phyloP scores from a whole-genome alignment of 2,888 invertebrate species.

The Rhagium mordax region DNA sequence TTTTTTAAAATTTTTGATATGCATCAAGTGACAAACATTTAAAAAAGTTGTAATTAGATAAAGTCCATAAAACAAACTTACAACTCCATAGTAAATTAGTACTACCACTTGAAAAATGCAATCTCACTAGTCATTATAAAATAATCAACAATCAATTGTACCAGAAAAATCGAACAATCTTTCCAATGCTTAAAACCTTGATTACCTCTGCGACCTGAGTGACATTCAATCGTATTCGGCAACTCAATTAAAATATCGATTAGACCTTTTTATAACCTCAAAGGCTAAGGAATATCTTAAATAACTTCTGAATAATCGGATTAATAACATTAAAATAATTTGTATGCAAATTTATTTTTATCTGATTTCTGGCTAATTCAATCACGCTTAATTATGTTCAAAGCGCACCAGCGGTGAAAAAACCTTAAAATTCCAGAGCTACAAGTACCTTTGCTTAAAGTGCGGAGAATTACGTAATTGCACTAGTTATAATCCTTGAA shows the following conservation, averaged over 20 bases:
- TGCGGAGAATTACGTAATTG: background rate
- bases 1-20: background rate
- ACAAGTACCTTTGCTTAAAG: background rate
- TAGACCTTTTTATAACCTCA: background rate
- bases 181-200: background rate
- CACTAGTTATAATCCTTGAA: slow-evolving; percentile 37
- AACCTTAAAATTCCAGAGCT: background rate
- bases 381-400: background rate
- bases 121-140: too few relatives aligned
- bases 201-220: background rate
- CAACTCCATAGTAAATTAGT: background rate
- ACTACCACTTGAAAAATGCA: too few relatives aligned
- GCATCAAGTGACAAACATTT: background rate
- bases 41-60: background rate
- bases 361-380: background rate
- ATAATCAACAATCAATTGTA: too few relatives aligned
- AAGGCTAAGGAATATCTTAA: background rate
- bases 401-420: background rate
- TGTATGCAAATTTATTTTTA: background rate
- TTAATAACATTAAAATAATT: background rate
- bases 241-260: background rate
- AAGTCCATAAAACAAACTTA: background rate
- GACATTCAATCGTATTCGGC: background rate
- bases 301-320: background rate
- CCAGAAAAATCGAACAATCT: background rate